These are phyloP conservation scores for Myrmecobius fasciatus DNA, from an alignment of 2,113 vertebrate species.

Conservation along the genomic window DNA sequence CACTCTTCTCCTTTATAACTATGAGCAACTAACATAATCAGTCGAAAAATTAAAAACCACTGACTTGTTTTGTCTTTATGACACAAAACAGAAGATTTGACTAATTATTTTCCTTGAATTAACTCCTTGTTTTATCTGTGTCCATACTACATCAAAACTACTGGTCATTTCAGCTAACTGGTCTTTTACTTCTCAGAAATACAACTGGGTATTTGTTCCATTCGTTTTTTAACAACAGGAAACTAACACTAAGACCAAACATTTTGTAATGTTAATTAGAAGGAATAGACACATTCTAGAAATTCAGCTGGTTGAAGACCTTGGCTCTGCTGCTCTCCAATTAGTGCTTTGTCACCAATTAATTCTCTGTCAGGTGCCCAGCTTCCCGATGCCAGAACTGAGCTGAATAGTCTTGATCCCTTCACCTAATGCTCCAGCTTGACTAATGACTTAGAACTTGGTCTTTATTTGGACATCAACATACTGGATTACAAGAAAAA, in stretches of 20 bases:
- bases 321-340: slow-evolving; percentile 72
- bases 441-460: slow-evolving; percentile 79
- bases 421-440: slow-evolving; percentile 70
- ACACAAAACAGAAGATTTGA: background rate
- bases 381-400: slow-evolving; percentile 71
- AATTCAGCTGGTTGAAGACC: slow-evolving; percentile 74
- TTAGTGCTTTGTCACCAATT: slow-evolving; percentile 80
- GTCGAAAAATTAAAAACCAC: background rate
- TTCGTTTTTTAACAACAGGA: slow-evolving; percentile 63
- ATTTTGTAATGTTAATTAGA: slow-evolving; percentile 76
- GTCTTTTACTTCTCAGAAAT: slow-evolving; percentile 60
- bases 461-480: slow-evolving; percentile 53
- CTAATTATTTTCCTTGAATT: slow-evolving; percentile 19
- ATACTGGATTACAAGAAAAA: slow-evolving; percentile 64
- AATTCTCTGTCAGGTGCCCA: slow-evolving; percentile 80
- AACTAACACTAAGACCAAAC: slow-evolving; percentile 60
- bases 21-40: background rate
- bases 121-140: slow-evolving; percentile 24
- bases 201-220: slow-evolving; percentile 57
- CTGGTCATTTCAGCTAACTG: slow-evolving; percentile 20
- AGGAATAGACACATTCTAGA: slow-evolving; percentile 70
- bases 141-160: slow-evolving; percentile 33
- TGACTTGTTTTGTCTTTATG: background rate
- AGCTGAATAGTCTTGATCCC: slow-evolving; percentile 67
- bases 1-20: background rate